phyloP scores from a whole-genome alignment of 2,888 invertebrate genomes.

The Caenorhabditis doughertyi region DNA sequence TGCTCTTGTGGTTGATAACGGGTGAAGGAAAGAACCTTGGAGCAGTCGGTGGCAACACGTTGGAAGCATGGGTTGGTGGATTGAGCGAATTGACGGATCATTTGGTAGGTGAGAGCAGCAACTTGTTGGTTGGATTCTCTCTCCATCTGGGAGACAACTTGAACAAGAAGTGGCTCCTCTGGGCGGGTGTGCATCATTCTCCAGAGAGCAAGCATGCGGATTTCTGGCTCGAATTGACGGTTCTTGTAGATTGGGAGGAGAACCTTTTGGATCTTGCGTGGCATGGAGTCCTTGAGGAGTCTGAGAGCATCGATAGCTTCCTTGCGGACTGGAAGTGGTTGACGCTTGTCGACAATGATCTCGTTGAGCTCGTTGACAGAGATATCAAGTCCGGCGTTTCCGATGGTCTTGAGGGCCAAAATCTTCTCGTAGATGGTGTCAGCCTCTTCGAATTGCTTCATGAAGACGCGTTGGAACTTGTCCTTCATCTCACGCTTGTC shows the following conservation, averaged over 20 bases:
- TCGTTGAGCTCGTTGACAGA: constrained; percentile 76
- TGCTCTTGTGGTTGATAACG: constrained; percentile 67
- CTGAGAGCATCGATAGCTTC: constrained; percentile 80
- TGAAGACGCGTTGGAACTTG: constrained; percentile 62
- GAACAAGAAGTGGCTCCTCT: constrained; percentile 72
- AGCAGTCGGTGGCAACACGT: constrained; percentile 66
- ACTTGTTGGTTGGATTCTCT: constrained; percentile 77
- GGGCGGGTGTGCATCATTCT: constrained; percentile 76
- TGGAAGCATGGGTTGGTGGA: constrained; percentile 73
- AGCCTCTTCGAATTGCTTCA: constrained; percentile 70
- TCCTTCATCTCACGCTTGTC: constrained; percentile 65
- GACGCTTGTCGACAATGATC: constrained; percentile 74
- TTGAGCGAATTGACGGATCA: constrained; percentile 70
- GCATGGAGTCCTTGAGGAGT: constrained; percentile 66
- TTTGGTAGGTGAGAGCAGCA: constrained; percentile 72
- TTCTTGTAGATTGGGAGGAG: constrained; percentile 77
- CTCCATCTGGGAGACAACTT: constrained; percentile 72
- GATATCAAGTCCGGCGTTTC: constrained; percentile 79
- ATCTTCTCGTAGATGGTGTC: constrained; percentile 76
- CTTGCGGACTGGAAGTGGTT: constrained; percentile 73
- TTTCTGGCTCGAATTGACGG: constrained; percentile 72
- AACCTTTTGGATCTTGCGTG: constrained; percentile 67
- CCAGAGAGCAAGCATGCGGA: constrained; percentile 77
- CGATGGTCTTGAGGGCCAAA: constrained; percentile 79
- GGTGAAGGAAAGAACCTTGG: constrained; percentile 60